These are phyloP conservation scores for Campylomormyrus numenius DNA, from an alignment of 2,113 vertebrate genomes.

Conservation along the genomic window DNA sequence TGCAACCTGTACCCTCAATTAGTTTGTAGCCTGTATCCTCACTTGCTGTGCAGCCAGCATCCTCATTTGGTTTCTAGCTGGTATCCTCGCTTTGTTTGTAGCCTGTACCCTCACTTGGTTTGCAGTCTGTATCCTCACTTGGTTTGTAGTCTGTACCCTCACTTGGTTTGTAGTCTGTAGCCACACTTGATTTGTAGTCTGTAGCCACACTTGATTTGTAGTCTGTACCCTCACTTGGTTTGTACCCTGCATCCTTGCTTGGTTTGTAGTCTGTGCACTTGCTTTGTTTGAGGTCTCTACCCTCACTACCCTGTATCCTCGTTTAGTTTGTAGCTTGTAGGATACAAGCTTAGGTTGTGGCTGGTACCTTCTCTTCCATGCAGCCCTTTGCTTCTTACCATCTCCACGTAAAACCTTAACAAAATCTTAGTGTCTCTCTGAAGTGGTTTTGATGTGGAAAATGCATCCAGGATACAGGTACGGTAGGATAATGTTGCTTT, in stretches of 20 bases:
- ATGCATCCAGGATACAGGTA: background rate
- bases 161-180: no score
- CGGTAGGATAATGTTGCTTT: background rate
- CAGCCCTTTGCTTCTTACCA: background rate
- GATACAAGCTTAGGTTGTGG: background rate
- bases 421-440: background rate
- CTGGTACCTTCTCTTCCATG: background rate
- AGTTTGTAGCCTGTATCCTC: no score
- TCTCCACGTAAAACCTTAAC: background rate
- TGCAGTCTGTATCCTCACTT: background rate
- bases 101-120: no score
- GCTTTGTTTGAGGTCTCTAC: background rate
- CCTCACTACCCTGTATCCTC: background rate
- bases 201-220: background rate
- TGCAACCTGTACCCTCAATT: no score
- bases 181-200: no score
- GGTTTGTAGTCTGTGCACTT: background rate
- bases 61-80: no score
- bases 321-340: no score
- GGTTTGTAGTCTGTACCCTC: no score
- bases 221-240: no score
- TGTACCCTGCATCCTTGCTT: background rate
- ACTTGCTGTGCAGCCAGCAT: no score
- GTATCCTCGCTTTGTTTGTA: no score
- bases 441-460: background rate